These are phyloP conservation scores for Ispidina picta DNA, from an alignment of 2,797 vertebrate species.

Conservation along the genomic window DNA sequence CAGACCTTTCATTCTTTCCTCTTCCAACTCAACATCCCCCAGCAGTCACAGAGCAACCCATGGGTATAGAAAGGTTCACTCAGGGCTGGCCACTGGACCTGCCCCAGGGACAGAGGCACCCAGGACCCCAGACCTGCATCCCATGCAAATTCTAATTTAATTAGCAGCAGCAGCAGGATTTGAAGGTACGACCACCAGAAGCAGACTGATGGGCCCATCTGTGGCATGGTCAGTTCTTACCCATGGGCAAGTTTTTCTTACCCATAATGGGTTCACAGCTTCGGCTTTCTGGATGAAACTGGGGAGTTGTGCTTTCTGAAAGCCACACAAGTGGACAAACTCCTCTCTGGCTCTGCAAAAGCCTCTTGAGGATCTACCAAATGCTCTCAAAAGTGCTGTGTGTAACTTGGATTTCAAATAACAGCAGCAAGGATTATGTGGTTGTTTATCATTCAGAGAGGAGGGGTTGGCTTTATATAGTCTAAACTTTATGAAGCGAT, in stretches of 20 bases:
- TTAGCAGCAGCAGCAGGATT: not conserved
- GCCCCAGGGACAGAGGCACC: not conserved
- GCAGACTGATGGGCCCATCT: not conserved
- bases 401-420: not conserved
- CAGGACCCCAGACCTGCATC: not conserved
- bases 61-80: rapidly evolving
- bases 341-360: not conserved
- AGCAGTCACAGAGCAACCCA: not conserved
- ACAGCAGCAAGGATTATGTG: not conserved
- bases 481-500: slow-evolving; percentile 52
- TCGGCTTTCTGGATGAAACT: not conserved
- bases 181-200: not conserved
- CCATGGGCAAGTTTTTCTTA: not conserved
- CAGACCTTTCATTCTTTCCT: not conserved
- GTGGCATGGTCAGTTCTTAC: not conserved
- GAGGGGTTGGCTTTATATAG: slow-evolving; percentile 47
- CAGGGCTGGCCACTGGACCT: not conserved
- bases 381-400: not conserved
- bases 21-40: not conserved
- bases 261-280: not conserved
- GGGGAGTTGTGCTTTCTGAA: not conserved
- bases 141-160: not conserved
- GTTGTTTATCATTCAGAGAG: slow-evolving; percentile 41
- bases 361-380: not conserved
- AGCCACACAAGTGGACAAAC: not conserved